These are phyloP conservation scores for Maconellicoccus hirsutus DNA, from an alignment of 1,140 invertebrate genomes.

Conservation along the genomic window DNA sequence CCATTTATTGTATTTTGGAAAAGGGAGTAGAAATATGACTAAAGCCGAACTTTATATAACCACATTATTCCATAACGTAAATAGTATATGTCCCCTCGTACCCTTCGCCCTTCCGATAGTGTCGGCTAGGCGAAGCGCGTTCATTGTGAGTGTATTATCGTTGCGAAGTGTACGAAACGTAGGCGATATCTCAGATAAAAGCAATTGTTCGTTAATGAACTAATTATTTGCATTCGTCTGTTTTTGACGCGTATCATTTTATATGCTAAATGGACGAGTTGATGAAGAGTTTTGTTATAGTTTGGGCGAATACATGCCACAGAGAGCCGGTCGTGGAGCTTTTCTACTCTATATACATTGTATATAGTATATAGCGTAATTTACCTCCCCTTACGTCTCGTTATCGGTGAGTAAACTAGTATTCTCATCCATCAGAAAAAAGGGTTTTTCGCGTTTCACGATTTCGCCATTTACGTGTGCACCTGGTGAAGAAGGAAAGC, in stretches of 20 bases:
- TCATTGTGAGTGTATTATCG: no score
- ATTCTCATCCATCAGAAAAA: no score
- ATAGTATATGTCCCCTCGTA: neutral
- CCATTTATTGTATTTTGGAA: conserved; percentile 12
- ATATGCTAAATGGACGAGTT: conserved; percentile 13
- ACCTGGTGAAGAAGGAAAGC: no score
- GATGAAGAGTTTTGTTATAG: neutral
- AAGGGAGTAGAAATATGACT: neutral
- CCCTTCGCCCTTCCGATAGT: neutral
- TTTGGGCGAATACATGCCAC: neutral
- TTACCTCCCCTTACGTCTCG: no score
- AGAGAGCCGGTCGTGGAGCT: no score
- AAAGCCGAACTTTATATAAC: conserved; percentile 10
- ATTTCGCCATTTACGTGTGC: no score
- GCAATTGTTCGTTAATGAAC: conserved; percentile 22
- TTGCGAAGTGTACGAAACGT: neutral
- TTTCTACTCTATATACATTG: no score
- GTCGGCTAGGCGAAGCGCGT: no score
- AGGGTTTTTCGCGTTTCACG: no score
- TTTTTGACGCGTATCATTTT: conserved; percentile 21
- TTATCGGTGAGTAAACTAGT: no score
- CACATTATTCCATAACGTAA: conserved; percentile 16
- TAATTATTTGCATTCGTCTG: conserved; percentile 22
- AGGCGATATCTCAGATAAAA: conserved; percentile 19
- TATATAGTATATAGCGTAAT: no score